These are phyloP conservation scores for Dryomyza anilis DNA, from an alignment of 2,888 invertebrate species.

Conservation along the genomic window DNA sequence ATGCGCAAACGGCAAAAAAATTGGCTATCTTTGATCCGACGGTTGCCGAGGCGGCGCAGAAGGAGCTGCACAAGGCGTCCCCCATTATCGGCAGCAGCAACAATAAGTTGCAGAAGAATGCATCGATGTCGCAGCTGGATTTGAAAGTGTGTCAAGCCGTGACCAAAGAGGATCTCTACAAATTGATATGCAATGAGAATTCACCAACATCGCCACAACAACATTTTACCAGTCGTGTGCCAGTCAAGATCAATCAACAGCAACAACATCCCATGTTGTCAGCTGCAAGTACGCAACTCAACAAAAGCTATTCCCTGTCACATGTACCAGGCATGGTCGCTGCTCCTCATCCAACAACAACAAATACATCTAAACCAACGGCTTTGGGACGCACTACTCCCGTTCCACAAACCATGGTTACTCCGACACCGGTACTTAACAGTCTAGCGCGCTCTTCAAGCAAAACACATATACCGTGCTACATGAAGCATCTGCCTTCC, in stretches of 20 bases:
- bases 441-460: constrained; percentile 48
- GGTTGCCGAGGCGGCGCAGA: constrained; percentile 55
- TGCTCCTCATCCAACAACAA: constrained; percentile 10
- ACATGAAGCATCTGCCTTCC: constrained; percentile 56
- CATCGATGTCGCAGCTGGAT: constrained; percentile 59
- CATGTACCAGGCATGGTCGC: constrained; percentile 48
- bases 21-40: constrained; percentile 56
- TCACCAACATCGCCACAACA: constrained; percentile 37
- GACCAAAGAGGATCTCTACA: constrained; percentile 60
- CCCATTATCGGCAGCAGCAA: constrained; percentile 37
- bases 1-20: constrained; percentile 56
- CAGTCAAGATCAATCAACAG: constrained; percentile 41
- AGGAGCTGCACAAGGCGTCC: constrained; percentile 46
- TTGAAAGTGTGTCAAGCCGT: constrained; percentile 58
- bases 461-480: constrained; percentile 59
- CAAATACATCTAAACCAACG: too few relatives aligned
- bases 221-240: constrained; percentile 47
- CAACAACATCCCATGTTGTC: constrained; percentile 5
- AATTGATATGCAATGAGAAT: constrained; percentile 58
- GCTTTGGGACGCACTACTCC: constrained; percentile 1
- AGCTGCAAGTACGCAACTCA: constrained; percentile 41
- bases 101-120: constrained; percentile 56
- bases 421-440: not conserved
- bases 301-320: constrained; percentile 58
- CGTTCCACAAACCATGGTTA: constrained; percentile 5